Evolutionary conservation across 2,113 vertebrate genomes (phyloP), one percentile per base, ranked within the genome.

Genomic region (Smithornis capensis): DNA sequence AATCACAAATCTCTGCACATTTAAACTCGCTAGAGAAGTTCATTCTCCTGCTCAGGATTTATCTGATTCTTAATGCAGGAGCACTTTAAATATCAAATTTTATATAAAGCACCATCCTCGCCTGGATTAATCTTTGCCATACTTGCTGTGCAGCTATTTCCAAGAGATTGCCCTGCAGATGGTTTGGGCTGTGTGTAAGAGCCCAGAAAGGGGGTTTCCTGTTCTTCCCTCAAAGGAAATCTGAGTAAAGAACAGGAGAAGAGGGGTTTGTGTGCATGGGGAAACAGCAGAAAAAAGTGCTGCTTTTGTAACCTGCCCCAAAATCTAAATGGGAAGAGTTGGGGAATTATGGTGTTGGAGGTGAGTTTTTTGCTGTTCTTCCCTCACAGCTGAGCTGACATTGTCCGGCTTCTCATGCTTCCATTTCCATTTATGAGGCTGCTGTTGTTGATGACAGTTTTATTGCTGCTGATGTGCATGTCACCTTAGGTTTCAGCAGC

Each of bases 21-120:
- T 89, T 91, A 79, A 96, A 77, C 97, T 94, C 96, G 62, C 83
- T 95, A 0, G 16, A 95, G 94, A 96, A 94, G 63, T 93, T 97
- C 67, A 96, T 97, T 97, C 85, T 91, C 73, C 79, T 49, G 67
- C 85, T 86, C 65, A 82, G 94, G 89, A 95, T 98, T 97, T 96
- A 95, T 96, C 93, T 93, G 75, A 88, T 90, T 94, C 47, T 91
- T 93, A 89, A 89, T 95, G 94, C 91, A 96, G 85, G 91, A 91
- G 88, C 87, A 91, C 93, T 97, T 96, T 92, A 97, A 97, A 96
- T 96, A 96, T 87, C 82, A 83, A 69, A 89, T 91, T 86, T 50
- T 83, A 89, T 81, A 44, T 77, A 92, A 81, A 85, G 38, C 85
- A 75, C 79, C 80, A 81, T 95, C 79, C 90, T 96, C 62, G 84